phyloP scores from a whole-genome alignment of 2,797 vertebrate species.

The Tragopan temminckii region DNA sequence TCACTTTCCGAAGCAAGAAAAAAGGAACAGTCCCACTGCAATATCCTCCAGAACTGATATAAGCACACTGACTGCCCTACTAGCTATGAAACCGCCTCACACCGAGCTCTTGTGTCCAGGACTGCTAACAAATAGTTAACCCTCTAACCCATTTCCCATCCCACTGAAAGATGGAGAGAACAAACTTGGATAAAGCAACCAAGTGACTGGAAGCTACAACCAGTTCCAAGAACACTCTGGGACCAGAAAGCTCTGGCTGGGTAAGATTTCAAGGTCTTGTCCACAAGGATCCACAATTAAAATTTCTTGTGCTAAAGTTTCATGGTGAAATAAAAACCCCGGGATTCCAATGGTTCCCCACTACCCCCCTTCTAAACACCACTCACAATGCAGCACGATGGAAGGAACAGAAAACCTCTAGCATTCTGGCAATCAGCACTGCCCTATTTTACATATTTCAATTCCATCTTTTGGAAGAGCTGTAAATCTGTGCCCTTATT shows the following conservation, averaged over 20 bases:
- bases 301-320: constrained; percentile 79
- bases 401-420: constrained; percentile 69
- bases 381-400: neutral
- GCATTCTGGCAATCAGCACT: constrained; percentile 50
- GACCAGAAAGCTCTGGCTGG: constrained; percentile 60
- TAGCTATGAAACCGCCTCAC: neutral
- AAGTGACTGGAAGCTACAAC: constrained; percentile 49
- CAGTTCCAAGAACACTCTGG: constrained; percentile 64
- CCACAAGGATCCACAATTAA: constrained; percentile 80
- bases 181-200: constrained; percentile 32
- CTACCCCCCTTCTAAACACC: neutral
- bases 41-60: neutral
- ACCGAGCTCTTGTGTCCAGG: neutral
- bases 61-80: neutral
- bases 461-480: constrained; percentile 36
- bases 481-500: constrained; percentile 8
- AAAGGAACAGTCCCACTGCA: neutral
- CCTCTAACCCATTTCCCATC: neutral
- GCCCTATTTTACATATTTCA: constrained; percentile 53
- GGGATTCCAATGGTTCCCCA: constrained; percentile 36
- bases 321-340: constrained; percentile 73
- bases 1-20: constrained; percentile 4
- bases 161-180: neutral
- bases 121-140: constrained; percentile 31
- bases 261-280: constrained; percentile 77